Evolutionary conservation across 2,888 invertebrate genomes (phyloP).

Genomic region (Euclidia mi): DNA sequence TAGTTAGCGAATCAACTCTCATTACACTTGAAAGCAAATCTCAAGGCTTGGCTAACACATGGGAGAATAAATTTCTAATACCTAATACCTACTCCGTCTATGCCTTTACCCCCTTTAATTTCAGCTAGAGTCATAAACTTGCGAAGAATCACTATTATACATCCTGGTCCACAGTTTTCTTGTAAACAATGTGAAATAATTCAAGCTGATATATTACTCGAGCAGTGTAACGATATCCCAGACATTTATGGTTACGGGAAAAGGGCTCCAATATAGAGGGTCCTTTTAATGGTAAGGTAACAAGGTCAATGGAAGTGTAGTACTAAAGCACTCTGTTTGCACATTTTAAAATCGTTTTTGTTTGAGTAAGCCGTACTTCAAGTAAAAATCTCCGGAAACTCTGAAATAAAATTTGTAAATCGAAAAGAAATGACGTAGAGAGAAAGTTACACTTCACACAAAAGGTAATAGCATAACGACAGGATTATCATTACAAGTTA

Average conservation of each 20-base stretch:
- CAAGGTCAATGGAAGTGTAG: conserved; percentile 4
- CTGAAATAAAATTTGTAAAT: no score
- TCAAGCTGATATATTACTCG: neutral
- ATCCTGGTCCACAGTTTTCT: conserved; percentile 1
- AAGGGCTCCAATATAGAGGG: neutral
- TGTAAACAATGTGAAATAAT: conserved; percentile 7
- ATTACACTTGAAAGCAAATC: no score
- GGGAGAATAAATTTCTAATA: no score
- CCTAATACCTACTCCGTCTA: no score
- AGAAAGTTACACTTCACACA: no score
- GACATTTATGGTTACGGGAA: conserved; percentile 3
- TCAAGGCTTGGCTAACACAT: no score
- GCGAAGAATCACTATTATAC: neutral
- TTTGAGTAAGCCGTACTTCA: neutral
- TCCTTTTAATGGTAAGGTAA: conserved; percentile 6
- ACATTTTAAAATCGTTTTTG: conserved; percentile 1
- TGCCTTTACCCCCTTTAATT: no score
- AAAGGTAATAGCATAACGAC: no score
- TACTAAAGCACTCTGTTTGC: conserved; percentile 5
- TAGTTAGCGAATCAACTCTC: no score
- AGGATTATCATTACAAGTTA: no score
- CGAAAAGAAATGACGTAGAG: no score
- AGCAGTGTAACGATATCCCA: conserved; percentile 1
- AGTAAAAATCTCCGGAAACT: no score
- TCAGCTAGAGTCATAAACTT: neutral